Conservation (phyloP, 2,888 invertebrate genomes). For the Amphiduros pacificus region DNA sequence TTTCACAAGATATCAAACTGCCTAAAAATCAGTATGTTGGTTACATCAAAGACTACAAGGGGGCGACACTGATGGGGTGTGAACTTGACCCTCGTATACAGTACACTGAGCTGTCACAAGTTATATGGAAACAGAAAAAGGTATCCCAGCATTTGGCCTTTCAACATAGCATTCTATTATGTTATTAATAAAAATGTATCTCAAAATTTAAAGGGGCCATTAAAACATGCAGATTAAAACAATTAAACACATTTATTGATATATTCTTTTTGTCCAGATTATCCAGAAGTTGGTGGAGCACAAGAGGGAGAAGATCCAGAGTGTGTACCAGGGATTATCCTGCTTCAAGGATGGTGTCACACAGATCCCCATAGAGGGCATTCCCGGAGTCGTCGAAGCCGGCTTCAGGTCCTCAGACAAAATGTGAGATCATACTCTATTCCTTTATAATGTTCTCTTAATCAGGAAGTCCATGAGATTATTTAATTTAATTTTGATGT, state of each 20-base stretch:
- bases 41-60: constrained; percentile 97
- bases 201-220: no score
- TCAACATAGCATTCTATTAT: no score
- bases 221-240: no score
- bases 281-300: constrained; percentile 69
- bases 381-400: constrained; percentile 78
- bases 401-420: constrained; percentile 55
- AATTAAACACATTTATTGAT: no score
- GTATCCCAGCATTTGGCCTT: no score
- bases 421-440: constrained; percentile 6
- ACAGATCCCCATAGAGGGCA: constrained; percentile 79
- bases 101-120: constrained; percentile 89
- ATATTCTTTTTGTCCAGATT: constrained; percentile 63
- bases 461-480: no score
- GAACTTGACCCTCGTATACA: constrained; percentile 82
- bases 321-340: constrained; percentile 67
- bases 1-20: constrained; percentile 92
- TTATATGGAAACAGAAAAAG: constrained; percentile 89
- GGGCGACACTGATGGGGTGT: constrained; percentile 96
- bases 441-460: no score
- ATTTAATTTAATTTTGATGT: no score
- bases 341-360: constrained; percentile 89
- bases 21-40: constrained; percentile 74
- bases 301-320: constrained; percentile 49
- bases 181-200: no score